Evolutionary conservation across 1,140 invertebrate species (phyloP), one percentile per base, ranked within the genome.

Genomic region (Conopomorpha cramerella): DNA sequence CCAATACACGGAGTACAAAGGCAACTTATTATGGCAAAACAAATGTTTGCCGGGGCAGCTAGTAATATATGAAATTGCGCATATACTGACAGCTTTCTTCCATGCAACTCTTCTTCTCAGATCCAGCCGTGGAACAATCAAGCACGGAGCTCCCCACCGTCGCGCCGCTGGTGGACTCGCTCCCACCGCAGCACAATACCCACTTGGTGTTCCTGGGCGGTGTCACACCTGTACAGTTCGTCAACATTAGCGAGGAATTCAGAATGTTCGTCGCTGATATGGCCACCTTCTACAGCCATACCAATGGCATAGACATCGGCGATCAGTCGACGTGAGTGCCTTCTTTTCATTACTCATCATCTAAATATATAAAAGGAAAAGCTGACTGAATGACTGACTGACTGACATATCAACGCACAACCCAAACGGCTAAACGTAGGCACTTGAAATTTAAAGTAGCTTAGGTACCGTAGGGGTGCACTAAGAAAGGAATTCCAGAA

Each of bases 241-340:
- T 43, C 0, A 15, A 46, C 3, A 36, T 58, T 3, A 36, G 45
- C 15, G 55, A 67, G 12, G 38, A 58, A 2, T 74, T 74, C 54
- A 38, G 49, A 0, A 16, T 25, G 6, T 38, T 74, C 1, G 3
- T 74, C 1, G 66, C 64, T 10, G 59, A 70, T 14, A 74, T 74
- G 70, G 66, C 66, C 2, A 54, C 57, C 2, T 39, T 59, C 42
- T 74, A 70, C 35, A 68, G 71, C 37, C 51, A 48, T n/a, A 49
- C 45, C 0, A 58, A 74, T 11, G 33, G 45, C 0, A 59, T 71
- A 10, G 40, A 64, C 0, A 47, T 37, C 2, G 66, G 63, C 38
- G 25, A 50, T 1, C 63, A 67, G 15, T 45, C 42, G 8, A 68
- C 64, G 57, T 61, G 18, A 57, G 57, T 61, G 25, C 30, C 8